A percentile compares a stretch with the other conserved stretches of the same genome.
Evolutionary conservation across 2,797 vertebrate species (phyloP).

Genomic region (Sternarchorhynchus goeldii): DNA sequence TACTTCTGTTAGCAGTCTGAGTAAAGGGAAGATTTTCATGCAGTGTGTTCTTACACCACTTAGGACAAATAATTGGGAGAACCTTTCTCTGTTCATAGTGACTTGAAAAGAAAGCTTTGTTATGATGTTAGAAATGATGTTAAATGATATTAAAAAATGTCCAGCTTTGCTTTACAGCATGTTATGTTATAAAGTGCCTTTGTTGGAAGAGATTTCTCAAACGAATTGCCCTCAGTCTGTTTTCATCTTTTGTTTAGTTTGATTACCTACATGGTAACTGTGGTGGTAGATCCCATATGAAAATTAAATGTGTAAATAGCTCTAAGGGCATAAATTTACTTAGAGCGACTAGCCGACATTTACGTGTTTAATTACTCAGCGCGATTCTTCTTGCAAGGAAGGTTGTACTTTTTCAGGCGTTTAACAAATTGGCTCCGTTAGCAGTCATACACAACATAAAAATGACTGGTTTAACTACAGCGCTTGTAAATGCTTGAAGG

Average conservation of each 20-base stretch:
- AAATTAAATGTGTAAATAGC: slow-evolving; percentile 17
- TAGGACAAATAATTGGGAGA: too few relatives aligned
- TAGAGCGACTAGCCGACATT: background rate
- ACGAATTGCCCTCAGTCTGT: background rate
- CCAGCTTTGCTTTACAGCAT: background rate
- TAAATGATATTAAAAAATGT: too few relatives aligned
- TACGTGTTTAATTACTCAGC: slow-evolving; percentile 21
- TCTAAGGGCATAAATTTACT: slow-evolving; percentile 5
- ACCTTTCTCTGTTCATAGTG: too few relatives aligned
- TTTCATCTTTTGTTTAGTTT: background rate
- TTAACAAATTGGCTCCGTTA: slow-evolving; percentile 24
- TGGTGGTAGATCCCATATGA: background rate
- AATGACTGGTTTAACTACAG: slow-evolving; percentile 24
- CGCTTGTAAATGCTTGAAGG: background rate
- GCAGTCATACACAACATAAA: slow-evolving; percentile 7
- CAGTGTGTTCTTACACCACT: too few relatives aligned
- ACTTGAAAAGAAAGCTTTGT: too few relatives aligned
- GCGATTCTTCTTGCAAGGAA: background rate
- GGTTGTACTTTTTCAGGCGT: background rate
- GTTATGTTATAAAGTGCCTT: background rate
- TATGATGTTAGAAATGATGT: too few relatives aligned
- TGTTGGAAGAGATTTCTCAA: background rate
- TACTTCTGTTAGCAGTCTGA: background rate
- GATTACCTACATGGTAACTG: slow-evolving; percentile 3
- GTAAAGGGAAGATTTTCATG: too few relatives aligned